Evolutionary conservation across 2,888 invertebrate species (phyloP).

Genomic region (Cremastobaeus sp.): DNA sequence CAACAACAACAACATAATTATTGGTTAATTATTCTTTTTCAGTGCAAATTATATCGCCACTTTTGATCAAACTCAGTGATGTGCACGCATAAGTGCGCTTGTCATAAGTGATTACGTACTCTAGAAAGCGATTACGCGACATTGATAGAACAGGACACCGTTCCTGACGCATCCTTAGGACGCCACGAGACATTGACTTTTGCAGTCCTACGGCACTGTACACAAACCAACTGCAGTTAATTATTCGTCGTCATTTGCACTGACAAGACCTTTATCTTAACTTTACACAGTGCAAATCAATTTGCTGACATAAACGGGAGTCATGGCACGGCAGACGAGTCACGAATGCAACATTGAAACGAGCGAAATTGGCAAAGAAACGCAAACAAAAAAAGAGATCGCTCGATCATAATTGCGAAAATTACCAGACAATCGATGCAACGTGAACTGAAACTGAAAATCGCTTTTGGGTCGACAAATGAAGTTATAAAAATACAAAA

Average conservation of each 20-base stretch:
- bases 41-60: constrained; percentile 36
- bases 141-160: constrained; percentile 63
- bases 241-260: constrained; percentile 40
- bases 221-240: constrained; percentile 57
- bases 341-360: no score
- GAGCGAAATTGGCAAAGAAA: no score
- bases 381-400: no score
- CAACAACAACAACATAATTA: no score
- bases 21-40: no score
- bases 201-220: constrained; percentile 63
- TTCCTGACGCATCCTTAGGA: constrained; percentile 56
- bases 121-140: constrained; percentile 63
- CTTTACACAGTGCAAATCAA: constrained; percentile 28
- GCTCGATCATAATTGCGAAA: no score
- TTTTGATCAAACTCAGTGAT: constrained; percentile 51
- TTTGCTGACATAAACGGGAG: not conserved
- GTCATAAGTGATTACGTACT: constrained; percentile 63
- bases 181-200: constrained; percentile 57
- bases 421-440: no score
- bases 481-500: no score
- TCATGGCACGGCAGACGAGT: not conserved
- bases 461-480: no score
- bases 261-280: constrained; percentile 13
- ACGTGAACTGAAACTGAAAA: no score
- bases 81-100: constrained; percentile 57